A percentile compares a stretch with the other conserved stretches of the same genome.
Evolutionary conservation across 2,113 vertebrate species (phyloP).

Genomic region (Delphinapterus leucas): DNA sequence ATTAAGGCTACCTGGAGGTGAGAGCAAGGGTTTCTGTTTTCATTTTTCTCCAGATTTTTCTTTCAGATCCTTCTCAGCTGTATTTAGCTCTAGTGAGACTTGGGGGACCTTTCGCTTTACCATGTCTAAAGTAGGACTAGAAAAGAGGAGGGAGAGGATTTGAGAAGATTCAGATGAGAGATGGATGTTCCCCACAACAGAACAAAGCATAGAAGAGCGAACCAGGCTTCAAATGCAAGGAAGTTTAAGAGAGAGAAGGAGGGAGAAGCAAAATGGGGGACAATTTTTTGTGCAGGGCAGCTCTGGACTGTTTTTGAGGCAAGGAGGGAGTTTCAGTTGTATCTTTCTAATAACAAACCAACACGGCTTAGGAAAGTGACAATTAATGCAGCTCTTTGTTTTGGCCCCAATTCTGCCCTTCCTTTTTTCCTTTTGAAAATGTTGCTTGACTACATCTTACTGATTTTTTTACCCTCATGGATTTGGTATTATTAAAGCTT

Average conservation of each 20-base stretch:
- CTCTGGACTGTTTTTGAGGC: neutral
- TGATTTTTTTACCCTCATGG: neutral
- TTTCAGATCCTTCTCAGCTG: neutral
- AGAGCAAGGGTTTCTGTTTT: neutral
- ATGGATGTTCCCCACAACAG: neutral
- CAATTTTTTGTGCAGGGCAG: neutral
- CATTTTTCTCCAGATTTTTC: neutral
- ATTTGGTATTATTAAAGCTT: neutral
- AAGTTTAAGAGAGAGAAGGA: neutral
- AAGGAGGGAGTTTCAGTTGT: neutral
- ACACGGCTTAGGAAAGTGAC: neutral
- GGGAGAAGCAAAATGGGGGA: neutral
- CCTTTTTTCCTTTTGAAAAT: neutral
- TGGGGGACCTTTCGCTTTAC: neutral
- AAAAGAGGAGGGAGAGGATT: neutral
- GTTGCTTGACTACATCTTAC: neutral
- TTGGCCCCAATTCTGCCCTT: neutral
- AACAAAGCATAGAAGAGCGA: constrained; percentile 7
- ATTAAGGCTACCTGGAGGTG: neutral
- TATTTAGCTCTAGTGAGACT: neutral
- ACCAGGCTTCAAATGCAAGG: neutral
- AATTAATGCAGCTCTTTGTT: neutral
- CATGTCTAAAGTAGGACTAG: neutral
- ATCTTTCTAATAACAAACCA: neutral
- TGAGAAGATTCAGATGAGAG: neutral